These are phyloP conservation scores for Colletes collaris DNA, from an alignment of 2,888 invertebrate species.

Conservation along the genomic window DNA sequence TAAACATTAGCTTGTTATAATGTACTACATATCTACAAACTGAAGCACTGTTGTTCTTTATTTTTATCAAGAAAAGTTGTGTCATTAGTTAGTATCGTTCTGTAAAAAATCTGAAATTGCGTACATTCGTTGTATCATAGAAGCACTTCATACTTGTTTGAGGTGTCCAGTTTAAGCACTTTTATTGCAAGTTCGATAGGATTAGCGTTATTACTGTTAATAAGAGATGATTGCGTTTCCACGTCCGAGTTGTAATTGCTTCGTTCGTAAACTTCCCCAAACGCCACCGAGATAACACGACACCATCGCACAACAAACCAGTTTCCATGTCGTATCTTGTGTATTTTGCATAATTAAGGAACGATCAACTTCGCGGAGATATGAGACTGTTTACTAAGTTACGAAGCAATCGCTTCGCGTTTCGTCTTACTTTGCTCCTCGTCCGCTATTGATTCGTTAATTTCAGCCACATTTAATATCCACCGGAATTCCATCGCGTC, in stretches of 20 bases:
- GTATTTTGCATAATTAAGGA: conserved; percentile 22
- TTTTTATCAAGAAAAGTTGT: no score
- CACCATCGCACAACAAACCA: conserved; percentile 10
- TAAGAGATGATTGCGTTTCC: conserved; percentile 7
- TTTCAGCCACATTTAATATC: neutral
- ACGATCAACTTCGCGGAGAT: neutral
- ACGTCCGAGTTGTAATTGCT: conserved; percentile 10
- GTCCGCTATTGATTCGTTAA: neutral
- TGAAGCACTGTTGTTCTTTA: no score
- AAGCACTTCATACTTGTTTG: neutral
- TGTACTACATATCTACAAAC: no score
- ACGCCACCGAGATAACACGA: neutral
- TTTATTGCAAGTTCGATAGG: neutral
- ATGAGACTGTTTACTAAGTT: neutral
- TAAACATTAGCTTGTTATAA: no score
- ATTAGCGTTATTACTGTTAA: conserved; percentile 10
- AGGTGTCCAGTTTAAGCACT: neutral
- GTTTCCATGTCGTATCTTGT: neutral
- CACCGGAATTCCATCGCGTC: no score
- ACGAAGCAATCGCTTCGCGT: neutral
- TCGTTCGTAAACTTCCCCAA: conserved; percentile 11
- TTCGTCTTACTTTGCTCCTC: neutral
- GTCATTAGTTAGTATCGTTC: neutral
- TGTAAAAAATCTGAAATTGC: no score
- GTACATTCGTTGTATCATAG: no score